Conservation (phyloP, 1,140 invertebrate genomes). For the Nylanderia fulva region DNA sequence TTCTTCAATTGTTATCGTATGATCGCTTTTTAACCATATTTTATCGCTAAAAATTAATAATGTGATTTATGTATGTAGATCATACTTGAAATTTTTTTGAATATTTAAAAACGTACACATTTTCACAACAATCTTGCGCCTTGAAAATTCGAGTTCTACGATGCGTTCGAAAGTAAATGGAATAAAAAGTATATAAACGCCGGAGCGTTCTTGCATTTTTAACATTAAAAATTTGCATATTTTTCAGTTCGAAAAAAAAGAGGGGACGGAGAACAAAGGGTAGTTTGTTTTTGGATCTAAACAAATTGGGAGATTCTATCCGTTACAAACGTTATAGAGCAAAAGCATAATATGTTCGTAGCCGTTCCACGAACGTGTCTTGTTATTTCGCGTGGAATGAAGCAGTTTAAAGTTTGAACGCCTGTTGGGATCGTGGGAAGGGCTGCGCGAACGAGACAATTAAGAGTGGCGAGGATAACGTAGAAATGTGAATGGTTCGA, state of each 20-base stretch:
- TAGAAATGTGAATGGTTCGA: slow-evolving; percentile 47
- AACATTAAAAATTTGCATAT: neutral
- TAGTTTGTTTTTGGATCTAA: slow-evolving; percentile 3
- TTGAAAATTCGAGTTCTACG: neutral
- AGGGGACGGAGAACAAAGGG: neutral
- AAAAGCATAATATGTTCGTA: slow-evolving; percentile 50
- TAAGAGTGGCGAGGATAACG: slow-evolving; percentile 48
- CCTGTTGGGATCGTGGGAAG: slow-evolving; percentile 47
- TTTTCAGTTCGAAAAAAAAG: neutral
- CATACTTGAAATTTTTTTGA: neutral
- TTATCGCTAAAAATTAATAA: no score
- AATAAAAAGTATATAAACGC: neutral
- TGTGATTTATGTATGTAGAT: neutral
- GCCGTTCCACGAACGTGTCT: slow-evolving; percentile 60
- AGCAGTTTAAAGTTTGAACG: slow-evolving; percentile 62
- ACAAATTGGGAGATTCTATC: slow-evolving; percentile 56
- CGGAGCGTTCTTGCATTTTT: neutral
- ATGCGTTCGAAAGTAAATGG: neutral
- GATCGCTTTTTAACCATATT: neutral
- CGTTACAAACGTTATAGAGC: slow-evolving; percentile 46
- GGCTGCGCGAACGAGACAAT: slow-evolving; percentile 51
- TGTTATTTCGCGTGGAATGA: slow-evolving; percentile 63
- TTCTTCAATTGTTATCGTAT: neutral
- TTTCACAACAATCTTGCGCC: neutral
- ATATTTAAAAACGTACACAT: neutral